Base-by-base conservation (phyloP, 2,888 invertebrate species). In the Cotesia congregata region DNA sequence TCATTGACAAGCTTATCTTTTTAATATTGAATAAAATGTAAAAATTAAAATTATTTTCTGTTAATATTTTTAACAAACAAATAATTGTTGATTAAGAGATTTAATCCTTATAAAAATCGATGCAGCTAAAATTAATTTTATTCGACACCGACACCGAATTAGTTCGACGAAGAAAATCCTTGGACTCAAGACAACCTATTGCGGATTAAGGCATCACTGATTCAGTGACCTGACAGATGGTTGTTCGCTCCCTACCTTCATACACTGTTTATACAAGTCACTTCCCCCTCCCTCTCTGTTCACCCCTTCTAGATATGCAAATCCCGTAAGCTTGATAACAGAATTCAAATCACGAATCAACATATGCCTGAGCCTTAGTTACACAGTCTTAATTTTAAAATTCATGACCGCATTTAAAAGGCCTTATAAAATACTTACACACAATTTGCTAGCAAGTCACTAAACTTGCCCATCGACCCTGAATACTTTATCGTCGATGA, bases 191-290 rank as follows among this genome's bases (percentile, higher is more conserved):
- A 6, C 17, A 30, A 62, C 70, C 17, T 17, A 39, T 50, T 17
- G 73, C 38, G 59, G 61, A 73, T 61, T 69, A 73, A 69, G 65
- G 59, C 15, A 6, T 62, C 62, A 39, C 68, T 64, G 72, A 76
- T 69, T 72, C 64, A 69, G n/a, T 15, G 69, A 64, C 64, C 50
- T 68, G 70, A 69, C 64, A 68, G 70, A 73, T 77, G 73, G 64
- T 73, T 61, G 67, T 20, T 67, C 38, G 3, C 50, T 9, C 12
- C 50, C 50, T 12, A 0, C 50, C 50, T 50, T 50, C 50, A 38
- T 71, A 67, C 41, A 38, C 67, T 69, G 69, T 77, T 77, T 77
- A 73, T 70, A 73, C 65, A 69, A 60, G 69, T 73, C 73, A 62
- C 72, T 30, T 30, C 30, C 30, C 30, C 30, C 30, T 30, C 30